Evolutionary conservation across 1,140 invertebrate genomes (phyloP), one percentile per base, ranked within the genome.

Genomic region (Hylaeus anthracinus): DNA sequence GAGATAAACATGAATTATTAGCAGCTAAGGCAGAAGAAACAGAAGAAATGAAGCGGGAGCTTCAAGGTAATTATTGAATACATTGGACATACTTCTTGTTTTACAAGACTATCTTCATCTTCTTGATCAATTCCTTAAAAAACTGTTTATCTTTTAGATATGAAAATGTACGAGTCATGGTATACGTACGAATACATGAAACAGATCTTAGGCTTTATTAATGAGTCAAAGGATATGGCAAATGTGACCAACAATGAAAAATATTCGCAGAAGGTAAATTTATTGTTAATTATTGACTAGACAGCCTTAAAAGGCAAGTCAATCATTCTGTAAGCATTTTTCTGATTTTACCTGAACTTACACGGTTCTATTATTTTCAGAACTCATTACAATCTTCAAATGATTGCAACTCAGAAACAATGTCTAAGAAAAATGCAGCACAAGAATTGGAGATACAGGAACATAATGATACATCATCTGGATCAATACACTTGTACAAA

Each of bases 101-200:
- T 26, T 26, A 26, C 26, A 26, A 26, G 26, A 26, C 26, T 26
- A 26, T 26, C 26, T 26, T 26, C 26, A 26, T 26, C 26, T 26
- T 26, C 26, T 26, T 26, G 26, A 26, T 26, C 2, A 48, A 48
- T 3, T 48, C 45, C 37, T 48, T 74, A 41, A 37, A 56, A 5
- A 15, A 43, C 37, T n/a, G 26, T 64, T 71, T 61, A 43, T 76
- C 63, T 77, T 67, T 3, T 53, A 88, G 87, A 74, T 66, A 79
- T 88, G 61, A 85, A 77, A n/a, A 86, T 88, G 74, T 88, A 88
- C 3, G 84, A 88, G 14, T 41, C 69, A 56, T 63, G 84, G 55
- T 51, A 70, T 41, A 60, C 81, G 1, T 86, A 82, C 37, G 72
- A 64, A 6, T 9, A 88, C n/a, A 88, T 88, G 87, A 88, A 88